phyloP scores from a whole-genome alignment of 2,797 vertebrate genomes.

The Hozukius guyotensis region DNA sequence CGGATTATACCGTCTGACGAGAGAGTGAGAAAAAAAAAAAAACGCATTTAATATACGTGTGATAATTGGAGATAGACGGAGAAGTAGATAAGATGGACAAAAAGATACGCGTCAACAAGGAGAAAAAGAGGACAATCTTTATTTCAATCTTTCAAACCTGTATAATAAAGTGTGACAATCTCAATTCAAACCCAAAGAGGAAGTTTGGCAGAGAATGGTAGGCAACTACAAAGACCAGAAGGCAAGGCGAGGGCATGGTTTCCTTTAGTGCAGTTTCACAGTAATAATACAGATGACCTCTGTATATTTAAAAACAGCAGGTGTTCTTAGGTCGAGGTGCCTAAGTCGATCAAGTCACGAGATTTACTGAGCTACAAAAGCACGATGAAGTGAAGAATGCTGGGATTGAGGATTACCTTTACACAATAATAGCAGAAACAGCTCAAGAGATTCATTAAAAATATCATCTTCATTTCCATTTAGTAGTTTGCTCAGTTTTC shows the following conservation, averaged over 20 bases:
- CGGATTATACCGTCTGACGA: constrained; percentile 21
- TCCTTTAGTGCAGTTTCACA: constrained; percentile 66
- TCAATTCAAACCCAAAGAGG: constrained; percentile 61
- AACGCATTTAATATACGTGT: not conserved
- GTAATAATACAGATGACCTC: constrained; percentile 51
- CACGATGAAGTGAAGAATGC: constrained; percentile 1
- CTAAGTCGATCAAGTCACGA: not conserved
- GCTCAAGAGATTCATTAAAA: constrained; percentile 27
- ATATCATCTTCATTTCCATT: not conserved
- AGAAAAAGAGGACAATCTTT: constrained; percentile 73
- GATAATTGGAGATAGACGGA: constrained; percentile 46
- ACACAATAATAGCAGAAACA: not conserved
- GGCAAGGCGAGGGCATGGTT: constrained; percentile 65
- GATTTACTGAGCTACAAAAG: constrained; percentile 23
- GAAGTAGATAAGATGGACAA: constrained; percentile 21
- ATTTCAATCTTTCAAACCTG: constrained; percentile 73
- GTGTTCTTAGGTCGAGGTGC: constrained; percentile 38
- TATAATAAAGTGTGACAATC: constrained; percentile 71
- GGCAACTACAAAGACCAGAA: constrained; percentile 71
- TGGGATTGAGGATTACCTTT: not conserved
- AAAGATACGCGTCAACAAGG: constrained; percentile 14
- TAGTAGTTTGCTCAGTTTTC: not conserved
- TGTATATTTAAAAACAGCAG: constrained; percentile 19
- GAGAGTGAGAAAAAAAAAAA: not conserved
- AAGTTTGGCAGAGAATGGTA: constrained; percentile 69